Base-by-base conservation (phyloP, 2,113 vertebrate genomes). In the Pycnonotus jocosus region DNA sequence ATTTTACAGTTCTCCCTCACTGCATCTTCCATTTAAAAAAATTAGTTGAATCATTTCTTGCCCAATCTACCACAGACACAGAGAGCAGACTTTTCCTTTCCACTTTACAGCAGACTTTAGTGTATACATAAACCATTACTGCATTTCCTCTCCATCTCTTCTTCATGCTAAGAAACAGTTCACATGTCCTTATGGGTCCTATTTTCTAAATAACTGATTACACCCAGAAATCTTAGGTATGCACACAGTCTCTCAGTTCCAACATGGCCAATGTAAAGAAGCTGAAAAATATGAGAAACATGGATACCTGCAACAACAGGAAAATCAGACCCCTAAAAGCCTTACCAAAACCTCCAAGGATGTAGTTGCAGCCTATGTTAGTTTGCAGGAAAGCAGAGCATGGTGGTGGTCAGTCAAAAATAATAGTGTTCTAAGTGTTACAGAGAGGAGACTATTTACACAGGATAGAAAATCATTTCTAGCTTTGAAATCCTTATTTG, bases 251-350 rank as follows among this genome's bases (percentile, higher is more conserved):
- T 56, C 48, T 86, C 50, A 53, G 24, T 40, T 93, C 40, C 40
- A 76, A 31, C 4, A 73, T 8, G 9, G 27, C 23, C 5, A 21
- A 37, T 2, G 16, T 42, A 51, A 2, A 66, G 25, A 83, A 50
- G 15, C 62, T 64, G 31, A 66, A 44, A 47, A 42, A 61, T 25
- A 37, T 13, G 19, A 40, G 48, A 69, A 73, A n/a, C 18, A 15
- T 9, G 15, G 33, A 25, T 60, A 65, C 25, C 28, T 25, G 27
- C 45, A 53, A 53, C 31, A 56, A 7, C 0, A 0, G 31, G 13
- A 82, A 81, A 37, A 20, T 13, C 5, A 33, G n/a, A 56, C 56
- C 54, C 17, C 33, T 25, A 53, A 86, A 70, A 84, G 60, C 44
- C 16, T 25, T 48, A 48, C 22, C 25, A 58, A 77, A 78, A 58